Percentiles rank a stretch among this genome's conserved stretches.
Conservation (phyloP, 2,797 vertebrate species). For the Sphenopsis melanotis region DNA sequence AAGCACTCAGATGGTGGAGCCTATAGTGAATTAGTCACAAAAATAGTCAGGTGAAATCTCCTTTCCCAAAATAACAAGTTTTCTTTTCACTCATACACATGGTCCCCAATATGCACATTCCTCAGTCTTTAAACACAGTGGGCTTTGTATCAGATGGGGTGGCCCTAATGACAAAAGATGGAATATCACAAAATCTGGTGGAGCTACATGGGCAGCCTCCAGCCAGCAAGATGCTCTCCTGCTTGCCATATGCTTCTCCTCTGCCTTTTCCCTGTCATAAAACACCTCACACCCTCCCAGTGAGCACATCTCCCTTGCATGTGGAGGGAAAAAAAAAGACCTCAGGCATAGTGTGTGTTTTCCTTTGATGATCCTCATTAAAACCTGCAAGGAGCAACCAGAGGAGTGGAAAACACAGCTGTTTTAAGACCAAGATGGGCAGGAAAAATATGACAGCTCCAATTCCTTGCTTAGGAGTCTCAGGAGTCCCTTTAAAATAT, state of each 20-base stretch:
- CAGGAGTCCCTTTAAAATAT: background rate
- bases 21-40: background rate
- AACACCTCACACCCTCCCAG: background rate
- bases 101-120: fast-evolving
- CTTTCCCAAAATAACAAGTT: background rate
- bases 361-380: background rate
- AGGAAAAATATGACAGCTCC: background rate
- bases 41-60: background rate
- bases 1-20: background rate
- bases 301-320: background rate
- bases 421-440: background rate
- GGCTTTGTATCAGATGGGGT: background rate
- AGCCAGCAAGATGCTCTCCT: background rate
- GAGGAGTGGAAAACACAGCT: background rate
- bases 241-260: background rate
- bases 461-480: background rate
- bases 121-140: background rate
- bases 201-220: background rate
- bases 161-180: background rate
- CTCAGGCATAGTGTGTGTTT: background rate
- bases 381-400: background rate
- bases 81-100: background rate
- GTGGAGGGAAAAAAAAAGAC: background rate
- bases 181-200: background rate
- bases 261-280: background rate